Conservation (phyloP, 2,113 vertebrate genomes). For the Monopterus albus region DNA sequence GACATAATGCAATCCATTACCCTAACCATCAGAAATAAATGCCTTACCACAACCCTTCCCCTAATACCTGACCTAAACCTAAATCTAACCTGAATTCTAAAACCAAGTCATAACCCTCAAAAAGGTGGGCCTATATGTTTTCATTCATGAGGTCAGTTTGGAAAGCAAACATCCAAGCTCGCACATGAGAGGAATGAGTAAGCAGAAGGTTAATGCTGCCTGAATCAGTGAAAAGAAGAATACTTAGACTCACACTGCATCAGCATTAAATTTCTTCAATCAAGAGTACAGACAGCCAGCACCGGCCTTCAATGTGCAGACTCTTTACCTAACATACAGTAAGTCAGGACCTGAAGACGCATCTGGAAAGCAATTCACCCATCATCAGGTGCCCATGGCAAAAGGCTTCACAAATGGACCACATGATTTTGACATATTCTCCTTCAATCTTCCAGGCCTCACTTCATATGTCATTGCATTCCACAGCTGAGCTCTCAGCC, state of each 20-base stretch:
- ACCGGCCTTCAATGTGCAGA: constrained; percentile 48
- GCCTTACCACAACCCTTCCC: no score
- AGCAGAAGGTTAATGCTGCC: constrained; percentile 48
- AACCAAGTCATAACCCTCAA: no score
- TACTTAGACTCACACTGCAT: constrained; percentile 48
- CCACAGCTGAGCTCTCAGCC: constrained; percentile 31
- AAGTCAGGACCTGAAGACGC: constrained; percentile 57
- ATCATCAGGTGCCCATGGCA: constrained; percentile 48
- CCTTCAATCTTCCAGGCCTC: constrained; percentile 51
- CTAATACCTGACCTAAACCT: no score
- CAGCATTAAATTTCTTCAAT: constrained; percentile 66
- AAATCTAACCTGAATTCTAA: no score
- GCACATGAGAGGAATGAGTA: constrained; percentile 21
- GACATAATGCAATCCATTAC: no score
- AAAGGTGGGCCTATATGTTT: constrained; percentile 52
- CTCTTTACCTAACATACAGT: constrained; percentile 63
- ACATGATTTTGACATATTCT: constrained; percentile 54
- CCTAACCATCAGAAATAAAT: no score
- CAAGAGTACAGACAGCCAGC: constrained; percentile 43
- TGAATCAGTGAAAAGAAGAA: constrained; percentile 44
- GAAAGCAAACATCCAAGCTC: constrained; percentile 58
- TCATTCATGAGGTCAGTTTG: constrained; percentile 59
- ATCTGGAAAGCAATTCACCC: constrained; percentile 71
- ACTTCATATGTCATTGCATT: constrained; percentile 52
- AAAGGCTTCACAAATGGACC: constrained; percentile 45